phyloP scores from a whole-genome alignment of 2,797 vertebrate species.

The Acrossocheilus wenchowensis region DNA sequence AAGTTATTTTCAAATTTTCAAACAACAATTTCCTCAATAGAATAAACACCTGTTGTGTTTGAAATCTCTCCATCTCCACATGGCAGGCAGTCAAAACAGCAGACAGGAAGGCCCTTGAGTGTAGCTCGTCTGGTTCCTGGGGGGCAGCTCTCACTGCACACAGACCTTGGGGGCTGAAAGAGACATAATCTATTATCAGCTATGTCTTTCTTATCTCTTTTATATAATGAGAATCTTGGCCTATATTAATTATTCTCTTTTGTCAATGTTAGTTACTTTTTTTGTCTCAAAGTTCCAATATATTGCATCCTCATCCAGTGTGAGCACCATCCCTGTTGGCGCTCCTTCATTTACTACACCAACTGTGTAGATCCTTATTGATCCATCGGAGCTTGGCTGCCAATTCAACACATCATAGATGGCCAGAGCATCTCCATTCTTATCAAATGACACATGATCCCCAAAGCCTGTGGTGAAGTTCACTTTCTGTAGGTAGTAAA shows the following conservation, averaged over 20 bases:
- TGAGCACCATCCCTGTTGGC: background rate
- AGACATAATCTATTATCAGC: background rate
- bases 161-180: background rate
- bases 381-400: constrained; percentile 65
- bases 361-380: constrained; percentile 67
- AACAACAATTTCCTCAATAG: background rate
- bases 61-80: constrained; percentile 44
- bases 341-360: constrained; percentile 51
- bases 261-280: background rate
- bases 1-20: background rate
- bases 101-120: constrained; percentile 51
- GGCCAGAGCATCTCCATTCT: constrained; percentile 74
- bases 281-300: constrained; percentile 27
- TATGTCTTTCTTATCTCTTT: background rate
- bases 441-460: constrained; percentile 74
- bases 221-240: background rate
- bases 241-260: background rate
- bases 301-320: constrained; percentile 11
- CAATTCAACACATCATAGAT: constrained; percentile 79
- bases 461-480: constrained; percentile 71
- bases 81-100: constrained; percentile 17
- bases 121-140: constrained; percentile 53
- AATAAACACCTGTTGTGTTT: constrained; percentile 44
- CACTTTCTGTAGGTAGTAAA: constrained; percentile 49
- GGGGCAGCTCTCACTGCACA: constrained; percentile 41